Base-by-base conservation (phyloP, 2,797 vertebrate species). In the Malurus splendens region DNA sequence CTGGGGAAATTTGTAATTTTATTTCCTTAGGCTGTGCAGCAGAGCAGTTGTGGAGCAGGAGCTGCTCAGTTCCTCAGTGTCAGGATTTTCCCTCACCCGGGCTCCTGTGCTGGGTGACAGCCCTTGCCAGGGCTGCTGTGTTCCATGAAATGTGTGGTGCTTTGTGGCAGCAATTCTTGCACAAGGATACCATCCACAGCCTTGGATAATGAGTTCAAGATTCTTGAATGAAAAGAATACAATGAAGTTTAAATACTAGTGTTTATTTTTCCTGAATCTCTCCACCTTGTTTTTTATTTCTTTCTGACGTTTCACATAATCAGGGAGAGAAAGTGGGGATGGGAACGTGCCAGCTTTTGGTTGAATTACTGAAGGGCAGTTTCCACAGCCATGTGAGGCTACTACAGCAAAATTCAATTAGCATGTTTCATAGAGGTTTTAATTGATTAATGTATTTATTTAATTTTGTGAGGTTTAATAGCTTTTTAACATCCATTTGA, bases 111-210 rank as follows among this genome's bases (percentile, higher is more conserved):
- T 70, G 67, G 12, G 14, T 61, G 30, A 6, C 2, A 52, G 3
- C 28, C 25, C 19, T 20, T 50, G 27, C 62, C 64, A 54, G 48
- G 64, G 10, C 0, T 41, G 10, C 5, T n/a, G 22, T 38, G 16
- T 25, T 80, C 47, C 20, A 2, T 14, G 14, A 3, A 3, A 3
- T 0, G 0, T 14, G 17, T 7, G 5, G 9, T 7, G 15, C 7
- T 8, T 65, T 8, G 1, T 24, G 47, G 59, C 18, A 33, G 25
- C 33, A 33, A 1, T 17, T 76, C 38, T 10, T 77, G 20, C 41
- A 57, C 9, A 36, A 38, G 22, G 9, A 25, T 68, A 15, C 16
- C 45, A 20, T 41, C 51, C 18, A 9, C 28, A 76, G 12, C 28
- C 48, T 65, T 47, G 32, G 55, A 45, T 27, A 64, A 68, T 14